A percentile compares a stretch with the other conserved stretches of the same genome.
Conservation (phyloP, 1,140 invertebrate species). For the Drosophila hydei region DNA sequence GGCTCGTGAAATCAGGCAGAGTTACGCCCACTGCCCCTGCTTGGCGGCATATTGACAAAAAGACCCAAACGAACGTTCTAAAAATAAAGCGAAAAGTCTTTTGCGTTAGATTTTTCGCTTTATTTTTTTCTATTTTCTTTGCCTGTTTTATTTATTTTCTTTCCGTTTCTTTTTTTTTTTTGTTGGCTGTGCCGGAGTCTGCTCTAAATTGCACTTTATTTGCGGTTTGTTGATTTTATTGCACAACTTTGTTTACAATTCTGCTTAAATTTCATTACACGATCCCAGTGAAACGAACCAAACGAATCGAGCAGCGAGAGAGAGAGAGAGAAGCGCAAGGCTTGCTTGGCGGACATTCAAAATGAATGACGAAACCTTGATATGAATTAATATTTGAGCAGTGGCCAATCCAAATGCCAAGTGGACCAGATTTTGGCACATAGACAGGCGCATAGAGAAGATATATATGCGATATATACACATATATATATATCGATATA, state of each 20-base stretch:
- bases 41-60: slow-evolving; percentile 48
- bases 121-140: slow-evolving; percentile 3
- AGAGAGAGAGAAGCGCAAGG: slow-evolving; percentile 8
- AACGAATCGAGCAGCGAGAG: slow-evolving; percentile 33
- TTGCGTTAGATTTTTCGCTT: slow-evolving; percentile 11
- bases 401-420: slow-evolving; percentile 51
- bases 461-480: slow-evolving; percentile 2
- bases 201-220: slow-evolving; percentile 66
- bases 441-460: neutral
- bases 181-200: slow-evolving; percentile 15
- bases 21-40: slow-evolving; percentile 13
- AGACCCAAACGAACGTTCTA: slow-evolving; percentile 19
- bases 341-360: slow-evolving; percentile 54
- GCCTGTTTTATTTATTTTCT: neutral
- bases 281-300: slow-evolving; percentile 54
- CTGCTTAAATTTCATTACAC: slow-evolving; percentile 79
- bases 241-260: slow-evolving; percentile 71
- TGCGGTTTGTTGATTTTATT: slow-evolving; percentile 73
- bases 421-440: slow-evolving; percentile 35
- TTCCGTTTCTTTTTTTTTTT: slow-evolving; percentile 8
- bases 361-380: slow-evolving; percentile 78
- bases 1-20: slow-evolving; percentile 58
- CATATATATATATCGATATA: neutral
- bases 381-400: slow-evolving; percentile 82
- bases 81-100: slow-evolving; percentile 48